Percentiles rank a stretch among this genome's conserved stretches.
Conservation (phyloP, 2,888 invertebrate species). For the Tipula helvola region DNA sequence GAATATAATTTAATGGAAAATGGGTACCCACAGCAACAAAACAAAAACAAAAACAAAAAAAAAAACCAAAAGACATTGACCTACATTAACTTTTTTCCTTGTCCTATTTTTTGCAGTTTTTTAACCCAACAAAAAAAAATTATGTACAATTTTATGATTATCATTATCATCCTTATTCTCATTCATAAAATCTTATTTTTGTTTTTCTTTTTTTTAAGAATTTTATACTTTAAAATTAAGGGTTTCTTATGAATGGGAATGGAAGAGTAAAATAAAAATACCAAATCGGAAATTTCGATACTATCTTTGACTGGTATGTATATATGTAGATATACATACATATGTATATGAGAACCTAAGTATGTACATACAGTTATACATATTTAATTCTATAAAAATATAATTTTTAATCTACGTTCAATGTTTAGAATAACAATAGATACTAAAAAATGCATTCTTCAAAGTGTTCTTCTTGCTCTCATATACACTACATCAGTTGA, state of each 20-base stretch:
- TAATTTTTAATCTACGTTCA: neutral
- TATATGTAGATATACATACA: too few species aligned
- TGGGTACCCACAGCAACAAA: neutral
- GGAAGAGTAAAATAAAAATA: neutral
- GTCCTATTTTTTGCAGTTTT: neutral
- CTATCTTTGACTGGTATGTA: neutral
- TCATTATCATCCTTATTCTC: slow-evolving; percentile 4
- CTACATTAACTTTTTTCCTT: neutral
- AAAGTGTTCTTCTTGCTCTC: too few species aligned
- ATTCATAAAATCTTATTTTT: neutral
- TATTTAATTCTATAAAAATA: neutral
- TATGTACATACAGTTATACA: neutral
- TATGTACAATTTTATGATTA: neutral
- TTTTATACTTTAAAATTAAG: neutral
- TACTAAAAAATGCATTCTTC: too few species aligned
- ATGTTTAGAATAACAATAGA: too few species aligned
- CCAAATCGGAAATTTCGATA: neutral
- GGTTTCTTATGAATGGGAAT: neutral
- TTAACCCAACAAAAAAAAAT: neutral
- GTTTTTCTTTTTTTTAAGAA: neutral
- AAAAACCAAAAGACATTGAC: neutral
- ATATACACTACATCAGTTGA: too few species aligned
- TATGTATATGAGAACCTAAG: neutral
- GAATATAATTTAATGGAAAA: neutral
- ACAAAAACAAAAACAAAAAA: neutral